phyloP scores from a whole-genome alignment of 2,113 vertebrate species.

The Pomatorhinus ruficollis region DNA sequence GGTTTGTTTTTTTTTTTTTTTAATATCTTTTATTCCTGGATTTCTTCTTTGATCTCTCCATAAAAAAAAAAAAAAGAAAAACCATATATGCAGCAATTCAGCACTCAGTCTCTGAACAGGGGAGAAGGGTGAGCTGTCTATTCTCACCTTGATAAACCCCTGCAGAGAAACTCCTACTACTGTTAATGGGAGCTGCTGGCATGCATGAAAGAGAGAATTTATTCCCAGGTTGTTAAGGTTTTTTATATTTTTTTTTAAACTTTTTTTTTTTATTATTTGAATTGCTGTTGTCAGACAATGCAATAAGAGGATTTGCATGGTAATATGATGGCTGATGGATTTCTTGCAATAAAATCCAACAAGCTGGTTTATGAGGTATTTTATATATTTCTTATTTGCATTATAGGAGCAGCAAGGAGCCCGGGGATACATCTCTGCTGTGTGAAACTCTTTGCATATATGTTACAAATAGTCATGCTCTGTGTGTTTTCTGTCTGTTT shows the following conservation, averaged over 20 bases:
- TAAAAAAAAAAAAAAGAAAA: background rate
- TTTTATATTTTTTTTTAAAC: background rate
- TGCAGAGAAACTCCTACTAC: background rate
- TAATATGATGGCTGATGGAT: slow-evolving; percentile 52
- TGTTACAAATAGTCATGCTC: background rate
- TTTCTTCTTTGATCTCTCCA: background rate
- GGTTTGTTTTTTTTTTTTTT: background rate
- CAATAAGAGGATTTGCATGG: slow-evolving; percentile 47
- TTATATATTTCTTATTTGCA: slow-evolving; percentile 40
- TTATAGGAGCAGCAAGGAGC: background rate
- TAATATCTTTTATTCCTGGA: background rate
- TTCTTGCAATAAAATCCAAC: slow-evolving; percentile 43
- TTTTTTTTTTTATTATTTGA: background rate
- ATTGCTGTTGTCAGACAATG: slow-evolving; percentile 35
- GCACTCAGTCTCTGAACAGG: background rate
- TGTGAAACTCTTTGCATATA: background rate
- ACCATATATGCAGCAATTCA: background rate
- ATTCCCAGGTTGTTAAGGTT: background rate
- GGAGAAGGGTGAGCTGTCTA: background rate
- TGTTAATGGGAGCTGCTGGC: slow-evolving; percentile 14
- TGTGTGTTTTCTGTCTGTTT: slow-evolving; percentile 20
- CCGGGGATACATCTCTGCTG: background rate
- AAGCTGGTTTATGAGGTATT: slow-evolving; percentile 46
- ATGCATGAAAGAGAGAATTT: background rate
- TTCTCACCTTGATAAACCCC: background rate